Percentiles rank a stretch among this genome's conserved stretches.
Conservation (phyloP, 2,888 invertebrate species). For the Oconnorella tubifera region DNA sequence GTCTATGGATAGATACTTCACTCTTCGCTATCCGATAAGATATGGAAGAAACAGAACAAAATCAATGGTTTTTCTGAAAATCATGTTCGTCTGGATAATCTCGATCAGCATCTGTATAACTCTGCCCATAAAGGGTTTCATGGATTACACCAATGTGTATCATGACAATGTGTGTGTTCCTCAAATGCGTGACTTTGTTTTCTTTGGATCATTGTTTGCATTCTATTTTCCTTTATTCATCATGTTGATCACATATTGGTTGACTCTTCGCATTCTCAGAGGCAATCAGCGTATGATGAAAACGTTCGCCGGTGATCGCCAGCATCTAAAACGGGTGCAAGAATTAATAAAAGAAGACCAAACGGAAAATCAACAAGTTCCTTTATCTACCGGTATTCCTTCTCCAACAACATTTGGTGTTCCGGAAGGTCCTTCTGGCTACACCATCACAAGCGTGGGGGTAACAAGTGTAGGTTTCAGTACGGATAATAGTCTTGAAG, state of each 20-base stretch:
- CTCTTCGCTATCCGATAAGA: conserved; percentile 84
- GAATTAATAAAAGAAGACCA: too few relatives aligned
- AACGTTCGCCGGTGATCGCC: conserved; percentile 22
- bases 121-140: conserved; percentile 51
- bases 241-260: conserved; percentile 87
- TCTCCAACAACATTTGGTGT: too few relatives aligned
- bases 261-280: conserved; percentile 82
- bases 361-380: too few relatives aligned
- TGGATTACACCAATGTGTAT: conserved; percentile 44
- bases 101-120: conserved; percentile 63
- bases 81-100: conserved; percentile 87
- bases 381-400: too few relatives aligned
- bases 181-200: conserved; percentile 50
- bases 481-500: neutral
- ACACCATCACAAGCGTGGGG: conserved; percentile 13
- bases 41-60: conserved; percentile 55
- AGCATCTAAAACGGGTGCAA: too few relatives aligned
- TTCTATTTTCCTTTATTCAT: conserved; percentile 92
- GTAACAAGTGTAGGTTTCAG: conserved; percentile 7
- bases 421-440: conserved; percentile 8
- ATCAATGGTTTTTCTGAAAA: conserved; percentile 67
- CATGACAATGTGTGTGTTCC: conserved; percentile 43
- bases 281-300: conserved; percentile 62
- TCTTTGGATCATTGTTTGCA: conserved; percentile 89
- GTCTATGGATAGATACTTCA: conserved; percentile 71